Percentiles rank a stretch among this genome's conserved stretches.
Evolutionary conservation across 2,888 invertebrate species (phyloP).

Genomic region (Morpho deidamia): DNA sequence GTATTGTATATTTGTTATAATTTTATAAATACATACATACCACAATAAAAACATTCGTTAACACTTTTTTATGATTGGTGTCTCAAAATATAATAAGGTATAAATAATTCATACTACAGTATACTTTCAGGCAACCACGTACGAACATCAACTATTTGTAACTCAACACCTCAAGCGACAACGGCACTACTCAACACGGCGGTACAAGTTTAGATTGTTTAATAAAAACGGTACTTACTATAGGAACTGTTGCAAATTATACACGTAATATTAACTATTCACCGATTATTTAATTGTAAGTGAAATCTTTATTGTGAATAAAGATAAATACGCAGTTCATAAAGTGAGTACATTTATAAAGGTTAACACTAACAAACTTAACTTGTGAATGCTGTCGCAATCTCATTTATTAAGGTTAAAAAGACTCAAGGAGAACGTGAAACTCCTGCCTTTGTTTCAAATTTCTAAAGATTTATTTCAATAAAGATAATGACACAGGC

Average conservation of each 20-base stretch:
- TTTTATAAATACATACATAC: background rate
- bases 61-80: background rate
- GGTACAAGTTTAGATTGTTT: slow-evolving; percentile 46
- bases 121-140: slow-evolving; percentile 64
- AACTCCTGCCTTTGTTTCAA: slow-evolving; percentile 7
- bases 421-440: background rate
- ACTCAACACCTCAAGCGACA: slow-evolving; percentile 42
- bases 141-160: slow-evolving; percentile 48
- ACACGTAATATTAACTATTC: too few species aligned
- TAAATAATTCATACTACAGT: slow-evolving; percentile 13
- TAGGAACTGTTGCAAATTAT: slow-evolving; percentile 10
- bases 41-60: background rate
- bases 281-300: background rate
- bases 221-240: slow-evolving; percentile 15
- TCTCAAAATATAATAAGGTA: background rate
- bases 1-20: background rate
- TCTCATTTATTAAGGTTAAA: slow-evolving; percentile 4
- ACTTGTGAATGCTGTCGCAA: slow-evolving; percentile 11
- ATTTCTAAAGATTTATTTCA: slow-evolving; percentile 14
- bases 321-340: slow-evolving; percentile 9
- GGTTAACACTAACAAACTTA: background rate
- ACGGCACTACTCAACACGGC: slow-evolving; percentile 52
- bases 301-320: background rate
- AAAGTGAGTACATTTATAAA: slow-evolving; percentile 13
- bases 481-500: slow-evolving; percentile 14